Base-by-base conservation (phyloP, 2,113 vertebrate species). In the Silurus asotus region DNA sequence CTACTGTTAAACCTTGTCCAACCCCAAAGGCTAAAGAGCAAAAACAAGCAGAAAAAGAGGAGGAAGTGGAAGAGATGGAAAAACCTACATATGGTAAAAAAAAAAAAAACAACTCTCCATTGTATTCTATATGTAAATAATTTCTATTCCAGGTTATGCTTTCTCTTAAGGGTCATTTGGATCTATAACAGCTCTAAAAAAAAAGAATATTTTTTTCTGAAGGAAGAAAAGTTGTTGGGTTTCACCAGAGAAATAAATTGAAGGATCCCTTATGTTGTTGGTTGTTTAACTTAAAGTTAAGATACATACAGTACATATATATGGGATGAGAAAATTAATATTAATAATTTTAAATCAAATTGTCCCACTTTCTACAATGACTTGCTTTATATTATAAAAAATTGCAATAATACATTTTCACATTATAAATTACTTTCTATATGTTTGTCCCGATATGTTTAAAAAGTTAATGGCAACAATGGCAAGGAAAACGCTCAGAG, bases 1-100 rank as follows among this genome's bases (percentile, higher is more conserved):
- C 0, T 14, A 0, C 15, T 20, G 4, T 10, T 8, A 0, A 45
- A 10, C 15, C 69, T 19, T 88, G 87, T 25, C 14, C 77, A 51
- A 25, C 87, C 5, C 8, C 6, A 4, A 65, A 19, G 20, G 20
- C 3, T 17, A 20, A 28, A 11, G 51, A 2, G 28, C 5, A 0
- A 19, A 0, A 2, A 23, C 6, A 0, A 28, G 3, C 5, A 28
- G 15, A 17, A 5, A 13, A 56, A 56, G 7, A 0, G 8, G 10
- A 20, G 6, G 1, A 28, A 7, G 20, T 10, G 2, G 61, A 67
- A 8, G 25, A 15, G 2, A 23, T 65, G n/a, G 48, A 67, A 67
- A 69, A 62, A 13, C 19, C 28, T 61, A 14, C 28, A 51, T 0
- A 65, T 28, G 81, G 81, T 82, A 82, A 65, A 81, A 81, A 10